Evolutionary conservation across 2,888 invertebrate species (phyloP).

Genomic region (Pachliopta kotzebuea): DNA sequence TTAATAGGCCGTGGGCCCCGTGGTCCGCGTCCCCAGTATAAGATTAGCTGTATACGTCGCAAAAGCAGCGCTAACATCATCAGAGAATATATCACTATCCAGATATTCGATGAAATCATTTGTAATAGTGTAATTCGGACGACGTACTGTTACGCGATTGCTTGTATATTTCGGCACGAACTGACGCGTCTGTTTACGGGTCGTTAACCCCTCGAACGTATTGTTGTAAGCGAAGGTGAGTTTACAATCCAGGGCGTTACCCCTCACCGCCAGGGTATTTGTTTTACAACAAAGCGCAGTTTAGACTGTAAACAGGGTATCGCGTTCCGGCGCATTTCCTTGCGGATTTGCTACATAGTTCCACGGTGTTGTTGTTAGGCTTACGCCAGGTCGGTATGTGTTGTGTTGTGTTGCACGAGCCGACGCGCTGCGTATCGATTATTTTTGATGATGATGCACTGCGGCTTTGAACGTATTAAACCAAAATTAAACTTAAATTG

Average conservation of each 20-base stretch:
- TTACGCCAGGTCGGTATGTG: slow-evolving; percentile 5
- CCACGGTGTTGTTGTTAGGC: slow-evolving; percentile 18
- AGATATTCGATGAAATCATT: too few species aligned
- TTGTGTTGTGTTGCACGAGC: not conserved
- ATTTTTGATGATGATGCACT: slow-evolving; percentile 13
- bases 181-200: slow-evolving; percentile 60
- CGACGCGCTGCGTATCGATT: slow-evolving; percentile 5
- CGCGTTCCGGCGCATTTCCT: slow-evolving; percentile 52
- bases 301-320: slow-evolving; percentile 60
- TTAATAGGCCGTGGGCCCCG: too few species aligned
- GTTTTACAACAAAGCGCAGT: slow-evolving; percentile 63
- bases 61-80: too few species aligned
- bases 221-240: slow-evolving; percentile 61
- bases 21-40: too few species aligned
- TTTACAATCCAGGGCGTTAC: slow-evolving; percentile 74
- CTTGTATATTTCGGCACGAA: slow-evolving; percentile 43
- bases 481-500: too few species aligned
- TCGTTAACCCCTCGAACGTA: slow-evolving; percentile 67
- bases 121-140: slow-evolving; percentile 31
- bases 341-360: slow-evolving; percentile 32
- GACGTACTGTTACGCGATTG: slow-evolving; percentile 43
- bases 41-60: too few species aligned
- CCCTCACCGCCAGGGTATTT: slow-evolving; percentile 65
- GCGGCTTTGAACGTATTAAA: not conserved
- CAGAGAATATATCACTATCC: too few species aligned